phyloP scores from a whole-genome alignment of 2,888 invertebrate genomes.

The Cryptus viduatorius region DNA sequence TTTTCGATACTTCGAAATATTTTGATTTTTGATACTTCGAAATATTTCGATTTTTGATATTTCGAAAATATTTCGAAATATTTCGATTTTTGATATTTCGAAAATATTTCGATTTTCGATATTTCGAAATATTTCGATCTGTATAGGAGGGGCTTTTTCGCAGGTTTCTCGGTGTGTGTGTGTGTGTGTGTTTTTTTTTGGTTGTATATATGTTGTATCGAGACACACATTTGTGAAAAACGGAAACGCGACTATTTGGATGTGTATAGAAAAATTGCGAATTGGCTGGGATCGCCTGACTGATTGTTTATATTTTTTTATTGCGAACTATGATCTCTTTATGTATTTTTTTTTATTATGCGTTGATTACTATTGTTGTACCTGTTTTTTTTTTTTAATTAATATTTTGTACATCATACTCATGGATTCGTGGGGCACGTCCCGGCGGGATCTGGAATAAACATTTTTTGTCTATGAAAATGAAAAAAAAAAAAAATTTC shows the following conservation, averaged over 20 bases:
- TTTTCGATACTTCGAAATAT: no score
- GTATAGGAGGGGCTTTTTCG: neutral
- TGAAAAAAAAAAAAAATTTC: constrained; percentile 7
- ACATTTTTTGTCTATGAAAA: constrained; percentile 1
- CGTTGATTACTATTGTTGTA: constrained; percentile 16
- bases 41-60: no score
- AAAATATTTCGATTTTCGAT: no score
- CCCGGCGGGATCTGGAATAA: neutral
- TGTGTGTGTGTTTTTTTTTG: neutral
- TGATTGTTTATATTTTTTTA: neutral
- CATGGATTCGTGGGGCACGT: constrained; percentile 4
- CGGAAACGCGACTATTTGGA: neutral
- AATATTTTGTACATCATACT: neutral
- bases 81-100: no score
- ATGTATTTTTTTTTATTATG: neutral
- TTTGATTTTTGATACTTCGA: no score
- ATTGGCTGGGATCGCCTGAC: constrained; percentile 14
- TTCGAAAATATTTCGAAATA: no score
- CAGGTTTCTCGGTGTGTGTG: no score
- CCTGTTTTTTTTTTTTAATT: constrained; percentile 18
- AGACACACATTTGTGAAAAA: neutral
- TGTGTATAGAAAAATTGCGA: constrained; percentile 5
- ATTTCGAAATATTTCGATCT: neutral
- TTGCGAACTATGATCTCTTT: neutral
- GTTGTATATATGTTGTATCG: constrained; percentile 5